Evolutionary conservation across 2,888 invertebrate genomes (phyloP).

Genomic region (Glaucopsyche alexis): DNA sequence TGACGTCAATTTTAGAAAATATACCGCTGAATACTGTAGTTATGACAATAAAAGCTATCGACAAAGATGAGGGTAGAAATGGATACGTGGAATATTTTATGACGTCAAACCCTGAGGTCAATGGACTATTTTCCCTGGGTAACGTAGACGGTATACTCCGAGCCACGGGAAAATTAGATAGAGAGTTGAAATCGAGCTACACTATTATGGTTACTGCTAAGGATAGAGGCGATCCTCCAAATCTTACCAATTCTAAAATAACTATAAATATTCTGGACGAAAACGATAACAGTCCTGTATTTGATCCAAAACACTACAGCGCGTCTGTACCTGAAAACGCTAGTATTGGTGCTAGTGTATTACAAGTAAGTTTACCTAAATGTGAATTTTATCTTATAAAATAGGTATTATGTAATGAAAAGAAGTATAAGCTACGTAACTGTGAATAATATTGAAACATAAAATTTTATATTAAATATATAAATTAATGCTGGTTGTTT

Average conservation of each 20-base stretch:
- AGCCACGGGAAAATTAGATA: constrained; percentile 91
- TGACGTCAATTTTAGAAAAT: constrained; percentile 90
- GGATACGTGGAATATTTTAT: constrained; percentile 94
- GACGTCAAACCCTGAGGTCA: constrained; percentile 82
- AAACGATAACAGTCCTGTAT: constrained; percentile 94
- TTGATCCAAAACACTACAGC: constrained; percentile 93
- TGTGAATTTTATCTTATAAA: background rate
- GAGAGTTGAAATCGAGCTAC: constrained; percentile 89
- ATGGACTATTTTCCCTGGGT: constrained; percentile 88
- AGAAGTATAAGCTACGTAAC: background rate
- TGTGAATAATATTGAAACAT: too few species aligned
- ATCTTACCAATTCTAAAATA: constrained; percentile 84
- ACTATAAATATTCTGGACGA: constrained; percentile 89
- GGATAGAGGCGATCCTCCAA: constrained; percentile 92
- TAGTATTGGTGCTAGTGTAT: constrained; percentile 93
- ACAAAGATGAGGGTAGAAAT: constrained; percentile 94
- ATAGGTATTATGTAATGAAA: background rate
- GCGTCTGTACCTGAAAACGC: constrained; percentile 95
- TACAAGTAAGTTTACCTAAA: constrained; percentile 81
- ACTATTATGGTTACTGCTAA: constrained; percentile 88
- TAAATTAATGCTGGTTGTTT: too few species aligned
- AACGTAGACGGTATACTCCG: constrained; percentile 92
- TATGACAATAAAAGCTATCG: constrained; percentile 92
- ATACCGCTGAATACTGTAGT: constrained; percentile 92
- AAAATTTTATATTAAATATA: too few species aligned